Evolutionary conservation across 2,888 invertebrate species (phyloP), one percentile per base, ranked within the genome.

Genomic region (Aphidius colemani): DNA sequence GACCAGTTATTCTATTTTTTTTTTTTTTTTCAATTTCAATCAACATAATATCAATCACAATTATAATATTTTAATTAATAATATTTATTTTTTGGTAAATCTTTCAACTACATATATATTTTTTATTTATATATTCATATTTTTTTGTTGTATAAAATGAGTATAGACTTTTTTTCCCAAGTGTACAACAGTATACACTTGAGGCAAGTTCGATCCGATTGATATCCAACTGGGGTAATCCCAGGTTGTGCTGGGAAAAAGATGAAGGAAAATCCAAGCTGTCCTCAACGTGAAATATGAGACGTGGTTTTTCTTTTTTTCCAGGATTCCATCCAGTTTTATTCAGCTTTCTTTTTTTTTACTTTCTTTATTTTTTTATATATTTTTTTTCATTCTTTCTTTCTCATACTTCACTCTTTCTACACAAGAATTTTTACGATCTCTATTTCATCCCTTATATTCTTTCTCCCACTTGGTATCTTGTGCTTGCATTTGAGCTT

Each of bases 231-330:
- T 45, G 57, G 30, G 71, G 75, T 79, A 78, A 81, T 79, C 78
- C 79, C 70, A 69, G 75, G 73, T 61, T 71, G 72, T 73, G 72
- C 68, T 51, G 51, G 18, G 60, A 48, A 58, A 70, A 71, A 72
- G 73, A 74, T 74, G 70, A 69, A 59, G 69, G 74, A 78, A 81
- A 81, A 81, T 80, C 80, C 81, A 76, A 71, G 80, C 77, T 75
- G 76, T 76, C 78, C 76, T 73, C 74, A 74, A 71, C 70, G 74
- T 78, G 80, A 81, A 80, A 80, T 81, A 81, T 78, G 79, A 80
- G 78, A 78, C 72, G 71, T 70, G 75, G 72, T 72, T 61, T 63
- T 30, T 30, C 5, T 30, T 30, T 2, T 30, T 64, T 66, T 57
- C 64, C 44, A 48, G 61, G 64, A 65, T 65, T 65, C 64, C 41